Conservation (phyloP, 2,797 vertebrate species). For the Eutrigla gurnardus region DNA sequence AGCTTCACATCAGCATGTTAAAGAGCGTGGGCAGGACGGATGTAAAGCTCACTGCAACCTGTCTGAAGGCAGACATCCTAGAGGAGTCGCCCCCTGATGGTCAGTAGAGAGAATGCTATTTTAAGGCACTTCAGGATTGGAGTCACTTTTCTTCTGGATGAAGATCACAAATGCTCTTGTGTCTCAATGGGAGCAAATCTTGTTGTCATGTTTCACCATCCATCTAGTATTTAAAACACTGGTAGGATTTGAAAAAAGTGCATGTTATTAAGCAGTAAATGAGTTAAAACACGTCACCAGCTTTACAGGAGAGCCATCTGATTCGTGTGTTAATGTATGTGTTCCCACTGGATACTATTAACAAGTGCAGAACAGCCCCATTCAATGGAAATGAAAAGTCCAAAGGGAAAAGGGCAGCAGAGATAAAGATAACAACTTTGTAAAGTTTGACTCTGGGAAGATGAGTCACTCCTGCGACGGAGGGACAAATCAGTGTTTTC, state of each 20-base stretch:
- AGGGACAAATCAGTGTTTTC: slow-evolving; percentile 40
- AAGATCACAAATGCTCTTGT: neutral
- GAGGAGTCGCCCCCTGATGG: slow-evolving; percentile 1
- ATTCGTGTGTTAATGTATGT: neutral
- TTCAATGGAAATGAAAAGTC: neutral
- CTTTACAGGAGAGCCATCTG: neutral
- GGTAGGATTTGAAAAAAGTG: neutral
- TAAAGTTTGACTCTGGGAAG: slow-evolving; percentile 20
- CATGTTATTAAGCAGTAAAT: neutral
- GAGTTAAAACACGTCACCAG: neutral
- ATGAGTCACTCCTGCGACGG: slow-evolving; percentile 32
- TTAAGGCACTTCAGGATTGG: neutral
- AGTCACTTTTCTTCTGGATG: neutral
- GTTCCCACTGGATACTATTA: neutral
- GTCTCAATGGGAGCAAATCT: too few species aligned
- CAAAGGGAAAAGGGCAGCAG: neutral
- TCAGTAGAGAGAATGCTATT: neutral
- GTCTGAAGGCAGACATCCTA: neutral
- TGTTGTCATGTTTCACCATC: too few species aligned
- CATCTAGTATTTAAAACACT: neutral
- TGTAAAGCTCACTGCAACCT: neutral
- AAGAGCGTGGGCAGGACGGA: neutral
- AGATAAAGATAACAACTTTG: slow-evolving; percentile 18
- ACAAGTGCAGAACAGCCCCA: neutral
- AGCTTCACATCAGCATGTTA: too few species aligned